Base-by-base conservation (phyloP, 1,140 invertebrate genomes). In the Bombus confusus region DNA sequence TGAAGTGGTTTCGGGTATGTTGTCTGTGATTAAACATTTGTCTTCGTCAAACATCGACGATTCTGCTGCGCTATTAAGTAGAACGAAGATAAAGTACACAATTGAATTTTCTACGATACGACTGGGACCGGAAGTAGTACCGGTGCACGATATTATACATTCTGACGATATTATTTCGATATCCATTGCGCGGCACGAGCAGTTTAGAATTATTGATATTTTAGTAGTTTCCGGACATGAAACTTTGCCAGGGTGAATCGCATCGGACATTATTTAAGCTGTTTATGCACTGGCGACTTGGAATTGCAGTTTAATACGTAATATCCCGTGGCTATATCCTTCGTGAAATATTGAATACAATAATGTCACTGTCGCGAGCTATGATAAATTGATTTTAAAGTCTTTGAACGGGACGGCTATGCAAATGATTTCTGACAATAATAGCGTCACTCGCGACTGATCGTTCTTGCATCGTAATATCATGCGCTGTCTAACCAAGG, bases 261-360 rank as follows among this genome's bases (percentile, higher is more conserved):
- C 74, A 72, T 41, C 64, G 34, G 25, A 37, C 37, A 78, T 78
- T 64, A 74, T 74, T 39, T 72, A 57, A 37, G 37, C 57, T 78
- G 57, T 77, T 77, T 77, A 77, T 34, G 37, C 25, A 28, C 72
- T 15, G 28, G 34, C 75, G 37, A 77, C 59, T 87, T 75, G 73
- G 43, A 83, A 87, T 57, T 87, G 57, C 34, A 66, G 75, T 78
- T 83, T 74, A 78, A 79, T 75, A 83, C 28, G 69, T 59, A 75
- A 86, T 72, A 47, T 22, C 59, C 59, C 18, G 37, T 76, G 52
- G 80, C 10, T 52, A 37, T 52, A 83, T 62, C 47, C 22, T 68
- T n/a, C n/a, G 43, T 84, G 57, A 83, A 74, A 79, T 31, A 43
- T 73, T 39, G 37, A 52, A 37, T 25, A 13, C 69, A 78, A 84